Evolutionary conservation across 1,140 invertebrate genomes (phyloP).

Genomic region (Palaemon carinicauda): DNA sequence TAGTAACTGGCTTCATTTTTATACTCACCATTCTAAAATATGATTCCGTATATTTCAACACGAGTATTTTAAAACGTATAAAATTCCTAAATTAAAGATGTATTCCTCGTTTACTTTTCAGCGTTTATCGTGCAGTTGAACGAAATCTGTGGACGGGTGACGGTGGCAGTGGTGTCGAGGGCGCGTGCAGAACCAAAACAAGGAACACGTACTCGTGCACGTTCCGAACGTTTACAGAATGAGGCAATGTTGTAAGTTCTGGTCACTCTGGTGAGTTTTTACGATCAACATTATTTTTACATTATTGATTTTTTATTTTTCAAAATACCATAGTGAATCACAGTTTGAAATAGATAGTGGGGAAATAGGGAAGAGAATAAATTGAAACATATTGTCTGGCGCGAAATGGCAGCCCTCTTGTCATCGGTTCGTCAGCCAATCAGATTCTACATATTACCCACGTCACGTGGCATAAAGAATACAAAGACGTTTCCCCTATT

Average conservation of each 20-base stretch:
- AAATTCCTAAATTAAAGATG: no score
- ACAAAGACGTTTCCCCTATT: background rate
- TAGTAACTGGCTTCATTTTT: no score
- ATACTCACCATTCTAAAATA: no score
- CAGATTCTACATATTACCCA: background rate
- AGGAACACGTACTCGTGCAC: slow-evolving; percentile 46
- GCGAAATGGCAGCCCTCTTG: slow-evolving; percentile 33
- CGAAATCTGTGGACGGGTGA: background rate
- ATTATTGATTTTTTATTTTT: no score
- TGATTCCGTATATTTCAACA: no score
- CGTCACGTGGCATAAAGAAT: slow-evolving; percentile 49
- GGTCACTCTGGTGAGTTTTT: no score
- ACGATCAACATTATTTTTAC: no score
- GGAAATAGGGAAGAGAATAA: background rate
- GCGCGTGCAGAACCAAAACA: slow-evolving; percentile 54
- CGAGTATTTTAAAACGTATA: no score
- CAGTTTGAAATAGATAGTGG: background rate
- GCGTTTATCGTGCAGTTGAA: background rate
- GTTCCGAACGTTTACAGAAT: background rate
- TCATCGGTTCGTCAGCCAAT: slow-evolving; percentile 53
- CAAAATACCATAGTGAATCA: no score
- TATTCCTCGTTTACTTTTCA: no score
- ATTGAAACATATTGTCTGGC: background rate
- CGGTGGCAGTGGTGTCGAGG: background rate
- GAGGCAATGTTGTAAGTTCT: background rate